Conservation (phyloP, 2,888 invertebrate genomes). For the Neelides folsomi region DNA sequence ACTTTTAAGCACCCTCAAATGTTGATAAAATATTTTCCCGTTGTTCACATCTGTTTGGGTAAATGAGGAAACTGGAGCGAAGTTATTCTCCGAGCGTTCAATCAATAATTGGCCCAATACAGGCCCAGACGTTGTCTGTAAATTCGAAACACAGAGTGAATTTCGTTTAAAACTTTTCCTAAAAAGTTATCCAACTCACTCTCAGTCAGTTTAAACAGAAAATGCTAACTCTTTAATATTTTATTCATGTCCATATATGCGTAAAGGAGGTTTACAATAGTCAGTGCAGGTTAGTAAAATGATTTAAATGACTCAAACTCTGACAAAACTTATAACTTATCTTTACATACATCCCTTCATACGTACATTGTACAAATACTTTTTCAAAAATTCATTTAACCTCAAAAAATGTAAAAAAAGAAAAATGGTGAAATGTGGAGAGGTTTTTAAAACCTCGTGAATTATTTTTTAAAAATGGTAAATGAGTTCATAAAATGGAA, state of each 20-base stretch:
- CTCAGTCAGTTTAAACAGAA: not conserved
- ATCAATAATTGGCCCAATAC: conserved; percentile 28
- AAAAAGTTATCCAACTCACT: conserved; percentile 3
- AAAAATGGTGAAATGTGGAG: not conserved
- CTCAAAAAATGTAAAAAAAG: too few species aligned
- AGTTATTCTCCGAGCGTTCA: conserved; percentile 24
- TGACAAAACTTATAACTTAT: too few species aligned
- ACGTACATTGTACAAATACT: not conserved
- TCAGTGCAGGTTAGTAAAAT: too few species aligned
- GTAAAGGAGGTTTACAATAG: too few species aligned
- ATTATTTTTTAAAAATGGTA: too few species aligned
- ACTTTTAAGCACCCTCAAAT: conserved; percentile 23
- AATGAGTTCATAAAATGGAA: too few species aligned
- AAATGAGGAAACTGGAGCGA: conserved; percentile 22
- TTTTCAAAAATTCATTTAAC: too few species aligned
- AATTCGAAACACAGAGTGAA: not conserved
- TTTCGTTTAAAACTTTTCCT: too few species aligned
- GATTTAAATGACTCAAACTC: too few species aligned
- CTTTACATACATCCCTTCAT: too few species aligned
- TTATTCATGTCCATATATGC: too few species aligned
- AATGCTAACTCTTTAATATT: too few species aligned
- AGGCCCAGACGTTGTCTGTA: conserved; percentile 21
- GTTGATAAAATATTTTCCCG: conserved; percentile 32
- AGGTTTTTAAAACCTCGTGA: not conserved
- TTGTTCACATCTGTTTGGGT: conserved; percentile 31